Percentiles rank a stretch among this genome's conserved stretches.
phyloP scores from a whole-genome alignment of 2,113 vertebrate species.

The Stegostoma tigrinum region DNA sequence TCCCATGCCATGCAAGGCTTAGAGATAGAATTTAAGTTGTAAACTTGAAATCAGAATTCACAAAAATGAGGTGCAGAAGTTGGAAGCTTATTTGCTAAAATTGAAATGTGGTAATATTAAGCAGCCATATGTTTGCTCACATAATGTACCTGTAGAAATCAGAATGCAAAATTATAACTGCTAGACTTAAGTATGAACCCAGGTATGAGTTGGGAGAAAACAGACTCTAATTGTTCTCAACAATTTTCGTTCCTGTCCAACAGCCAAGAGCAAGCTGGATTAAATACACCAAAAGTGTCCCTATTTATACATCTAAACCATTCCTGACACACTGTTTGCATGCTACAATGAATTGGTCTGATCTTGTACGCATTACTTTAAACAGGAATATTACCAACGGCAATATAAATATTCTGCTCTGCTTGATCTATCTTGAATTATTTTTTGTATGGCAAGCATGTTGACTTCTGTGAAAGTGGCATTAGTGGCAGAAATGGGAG shows the following conservation, averaged over 20 bases:
- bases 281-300: neutral
- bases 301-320: neutral
- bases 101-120: conserved; percentile 7
- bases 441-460: neutral
- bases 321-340: neutral
- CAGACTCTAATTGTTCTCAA: neutral
- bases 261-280: neutral
- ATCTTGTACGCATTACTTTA: neutral
- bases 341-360: neutral
- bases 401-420: neutral
- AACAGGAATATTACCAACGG: neutral
- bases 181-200: neutral
- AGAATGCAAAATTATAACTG: neutral
- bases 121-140: neutral
- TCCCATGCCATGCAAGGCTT: neutral
- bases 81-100: neutral
- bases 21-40: neutral
- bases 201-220: neutral
- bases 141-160: neutral
- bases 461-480: neutral
- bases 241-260: neutral
- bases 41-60: neutral
- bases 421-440: neutral
- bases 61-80: neutral
- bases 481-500: neutral